Conservation (phyloP, 2,888 invertebrate species). For the Drosophila picticornis region DNA sequence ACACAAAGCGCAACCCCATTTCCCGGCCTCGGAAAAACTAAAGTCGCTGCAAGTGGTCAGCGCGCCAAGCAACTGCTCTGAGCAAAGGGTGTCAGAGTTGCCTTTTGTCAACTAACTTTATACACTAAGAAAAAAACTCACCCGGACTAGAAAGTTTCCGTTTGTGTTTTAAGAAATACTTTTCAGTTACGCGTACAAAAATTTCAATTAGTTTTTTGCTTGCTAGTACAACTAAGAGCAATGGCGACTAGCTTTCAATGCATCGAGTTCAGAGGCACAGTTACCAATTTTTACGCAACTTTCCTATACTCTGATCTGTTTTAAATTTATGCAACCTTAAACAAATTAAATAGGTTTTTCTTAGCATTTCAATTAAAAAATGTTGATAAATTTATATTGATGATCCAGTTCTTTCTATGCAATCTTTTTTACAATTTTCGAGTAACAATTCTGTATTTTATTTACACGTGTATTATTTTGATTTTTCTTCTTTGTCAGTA, state of each 20-base stretch:
- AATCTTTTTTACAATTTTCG: neutral
- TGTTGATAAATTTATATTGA: neutral
- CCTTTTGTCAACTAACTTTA: constrained; percentile 11
- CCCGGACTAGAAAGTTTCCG: neutral
- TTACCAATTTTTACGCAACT: neutral
- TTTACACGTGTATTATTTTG: neutral
- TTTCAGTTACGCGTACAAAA: neutral
- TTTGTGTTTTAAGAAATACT: neutral
- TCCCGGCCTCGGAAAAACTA: constrained; percentile 19
- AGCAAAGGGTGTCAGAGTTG: constrained; percentile 1
- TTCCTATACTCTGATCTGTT: neutral
- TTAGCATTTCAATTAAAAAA: neutral
- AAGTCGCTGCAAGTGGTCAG: constrained; percentile 60
- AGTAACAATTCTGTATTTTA: neutral
- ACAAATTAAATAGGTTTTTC: neutral
- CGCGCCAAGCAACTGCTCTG: neutral
- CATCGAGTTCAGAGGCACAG: neutral
- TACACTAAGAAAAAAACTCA: neutral
- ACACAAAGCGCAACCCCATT: constrained; percentile 26
- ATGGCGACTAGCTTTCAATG: neutral
- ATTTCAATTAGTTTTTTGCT: neutral
- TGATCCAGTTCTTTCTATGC: neutral
- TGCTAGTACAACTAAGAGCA: neutral
- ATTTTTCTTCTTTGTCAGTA: neutral
- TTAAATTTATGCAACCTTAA: neutral